Evolutionary conservation across 2,888 invertebrate genomes (phyloP), one percentile per base, ranked within the genome.

Genomic region (Pyrgus malvae): DNA sequence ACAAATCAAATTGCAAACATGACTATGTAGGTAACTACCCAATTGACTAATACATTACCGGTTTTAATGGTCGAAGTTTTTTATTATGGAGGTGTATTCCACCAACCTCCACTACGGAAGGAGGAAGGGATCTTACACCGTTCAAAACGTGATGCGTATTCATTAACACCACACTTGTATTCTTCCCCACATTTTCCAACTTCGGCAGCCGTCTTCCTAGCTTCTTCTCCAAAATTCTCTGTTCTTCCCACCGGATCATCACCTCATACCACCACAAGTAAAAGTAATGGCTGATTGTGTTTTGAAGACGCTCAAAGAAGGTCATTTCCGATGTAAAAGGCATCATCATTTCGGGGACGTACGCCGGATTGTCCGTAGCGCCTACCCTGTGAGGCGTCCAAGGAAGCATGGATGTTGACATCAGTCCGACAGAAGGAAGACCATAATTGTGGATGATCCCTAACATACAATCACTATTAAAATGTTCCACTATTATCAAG

Each of bases 401-500:
- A 0, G 93, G 92, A 82, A 92, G 87, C 6, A 91, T 64, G 0
- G 83, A 74, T 46, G 92, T 91, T 0, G 92, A 91, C 19, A 92
- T 92, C 1, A 92, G 58, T 0, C 87, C 92, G 0, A 94, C 82
- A 1, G 92, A 85, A 0, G 93, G 93, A 6, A 91, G 84, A 21
- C 88, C 76, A 42, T 93, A 72, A 48, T 90, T 70, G 66, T 93
- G 77, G 1, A 92, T 92, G 11, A 94, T 76, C 0, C 92, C 93
- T 60, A 93, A 73, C 41, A 91, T 75, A 63, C 93, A 93, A 59
- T 93, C 93, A 14, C 90, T 88, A 56, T 91, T 91, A 62, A 93
- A 94, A 56, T 91, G 84, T 71, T 93, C 93, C 5, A 88, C 80
- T 4, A 93, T 71, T 0, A 93, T 74, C 3, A 93, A 64, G 68